Evolutionary conservation across 2,797 vertebrate species (phyloP).

Genomic region (Sebastolobus altivelis): DNA sequence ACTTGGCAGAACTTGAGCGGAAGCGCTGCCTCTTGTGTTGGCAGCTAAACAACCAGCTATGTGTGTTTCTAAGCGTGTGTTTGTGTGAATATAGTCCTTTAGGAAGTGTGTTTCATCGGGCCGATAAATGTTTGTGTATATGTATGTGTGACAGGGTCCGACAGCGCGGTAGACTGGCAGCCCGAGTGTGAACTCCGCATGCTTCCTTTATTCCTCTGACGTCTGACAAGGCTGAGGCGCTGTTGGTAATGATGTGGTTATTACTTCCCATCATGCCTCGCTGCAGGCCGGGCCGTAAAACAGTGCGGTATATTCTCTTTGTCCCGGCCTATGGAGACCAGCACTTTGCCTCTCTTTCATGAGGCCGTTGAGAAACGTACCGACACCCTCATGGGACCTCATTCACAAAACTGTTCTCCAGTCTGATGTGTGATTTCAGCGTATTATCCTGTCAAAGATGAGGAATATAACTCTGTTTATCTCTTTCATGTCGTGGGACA

Average conservation of each 20-base stretch:
- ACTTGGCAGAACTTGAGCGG: slow-evolving; percentile 63
- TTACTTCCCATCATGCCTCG: slow-evolving; percentile 84
- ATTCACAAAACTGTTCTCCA: slow-evolving; percentile 12
- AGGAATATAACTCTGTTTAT: background rate
- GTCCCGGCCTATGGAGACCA: slow-evolving; percentile 42
- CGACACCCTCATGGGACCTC: slow-evolving; percentile 14
- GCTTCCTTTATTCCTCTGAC: slow-evolving; percentile 81
- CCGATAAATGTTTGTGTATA: slow-evolving; percentile 40
- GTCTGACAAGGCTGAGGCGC: slow-evolving; percentile 78
- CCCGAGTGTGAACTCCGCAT: slow-evolving; percentile 74
- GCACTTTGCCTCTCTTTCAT: slow-evolving; percentile 53
- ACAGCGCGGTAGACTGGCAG: slow-evolving; percentile 72
- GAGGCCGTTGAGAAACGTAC: slow-evolving; percentile 15
- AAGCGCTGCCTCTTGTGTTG: slow-evolving; percentile 57
- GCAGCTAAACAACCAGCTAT: slow-evolving; percentile 52
- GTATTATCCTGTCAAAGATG: slow-evolving; percentile 3
- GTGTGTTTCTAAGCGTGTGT: slow-evolving; percentile 44
- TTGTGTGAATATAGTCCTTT: slow-evolving; percentile 10
- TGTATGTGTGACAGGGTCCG: slow-evolving; percentile 59
- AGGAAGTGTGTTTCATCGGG: slow-evolving; percentile 48
- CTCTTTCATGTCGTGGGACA: background rate
- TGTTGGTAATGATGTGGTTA: slow-evolving; percentile 84
- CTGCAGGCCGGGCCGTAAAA: slow-evolving; percentile 74
- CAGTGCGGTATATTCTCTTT: slow-evolving; percentile 49
- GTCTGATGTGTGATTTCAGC: background rate